Evolutionary conservation across 2,888 invertebrate species (phyloP), one percentile per base, ranked within the genome.

Genomic region (Mythimna albipuncta): DNA sequence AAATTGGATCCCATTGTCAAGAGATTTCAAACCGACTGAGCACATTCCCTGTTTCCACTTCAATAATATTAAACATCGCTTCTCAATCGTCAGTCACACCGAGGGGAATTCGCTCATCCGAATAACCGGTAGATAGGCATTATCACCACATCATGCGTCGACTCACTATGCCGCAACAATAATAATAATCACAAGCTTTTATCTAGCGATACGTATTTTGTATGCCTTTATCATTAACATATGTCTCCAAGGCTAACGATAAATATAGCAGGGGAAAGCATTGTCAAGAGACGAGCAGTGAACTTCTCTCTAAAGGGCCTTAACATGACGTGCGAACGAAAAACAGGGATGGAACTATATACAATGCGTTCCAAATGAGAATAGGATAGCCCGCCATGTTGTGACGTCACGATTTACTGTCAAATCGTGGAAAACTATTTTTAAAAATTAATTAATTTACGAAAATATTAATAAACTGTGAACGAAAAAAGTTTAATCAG

Each of bases 71-170:
- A 87, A 85, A 86, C 87, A 88, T 79, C 88, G 86, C 84, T 82
- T 88, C 82, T 77, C 81, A 83, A 89, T 88, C 85, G 84, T 83
- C 77, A 87, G 84, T 77, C 82, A 75, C 84, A 86, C 81, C 81
- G 88, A 88, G 87, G 90, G 87, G 88, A 83, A 91, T 77, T 87
- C 91, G 86, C 87, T 94, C 93, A 93, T 89, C 91, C 91, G 92
- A 85, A 93, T 87, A 91, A 79, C 93, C 92, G 89, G 89, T 79
- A 86, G 94, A 95, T 94, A 95, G 78, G 89, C 85, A 75, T 91
- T 93, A 93, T 93, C 93, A 84, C 87, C 88, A 86, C 86, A 88
- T 89, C 89, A 89, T 85, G 87, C 79, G 77, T 83, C 82, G 83
- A 80, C 83, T 77, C 72, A 88, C 87, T 90, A 87, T 89, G 87